phyloP scores from a whole-genome alignment of 2,888 invertebrate genomes.

The Apodemia hepburni region DNA sequence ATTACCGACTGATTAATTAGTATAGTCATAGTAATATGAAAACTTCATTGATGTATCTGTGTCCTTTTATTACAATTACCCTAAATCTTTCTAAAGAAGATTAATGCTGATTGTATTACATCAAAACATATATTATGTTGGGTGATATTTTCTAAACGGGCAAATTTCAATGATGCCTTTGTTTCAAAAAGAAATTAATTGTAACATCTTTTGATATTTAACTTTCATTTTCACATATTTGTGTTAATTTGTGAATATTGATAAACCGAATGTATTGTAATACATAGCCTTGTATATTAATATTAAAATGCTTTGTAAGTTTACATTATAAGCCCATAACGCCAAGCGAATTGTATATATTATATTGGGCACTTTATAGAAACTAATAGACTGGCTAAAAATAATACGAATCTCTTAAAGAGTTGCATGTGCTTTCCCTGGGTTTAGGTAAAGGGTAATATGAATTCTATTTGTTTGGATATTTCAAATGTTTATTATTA shows the following conservation, averaged over 20 bases:
- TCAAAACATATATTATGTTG: too few species aligned
- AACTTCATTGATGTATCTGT: too few species aligned
- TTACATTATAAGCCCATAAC: constrained; percentile 18
- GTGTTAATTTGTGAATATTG: neutral
- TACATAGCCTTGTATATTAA: constrained; percentile 4
- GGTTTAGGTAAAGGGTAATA: neutral
- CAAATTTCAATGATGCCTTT: neutral
- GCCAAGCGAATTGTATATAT: constrained; percentile 67
- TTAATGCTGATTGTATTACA: too few species aligned
- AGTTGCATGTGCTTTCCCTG: constrained; percentile 38
- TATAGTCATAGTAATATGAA: too few species aligned
- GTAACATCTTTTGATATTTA: neutral
- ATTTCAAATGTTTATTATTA: too few species aligned
- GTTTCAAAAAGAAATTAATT: neutral
- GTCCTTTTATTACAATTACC: too few species aligned
- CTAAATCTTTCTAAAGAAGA: too few species aligned
- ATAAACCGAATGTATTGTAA: neutral
- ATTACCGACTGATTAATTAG: too few species aligned
- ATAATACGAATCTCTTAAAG: constrained; percentile 69
- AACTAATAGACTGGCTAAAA: constrained; percentile 68
- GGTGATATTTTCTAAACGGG: too few species aligned
- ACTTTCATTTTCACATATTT: neutral
- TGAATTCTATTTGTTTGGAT: too few species aligned
- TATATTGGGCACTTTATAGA: constrained; percentile 48
- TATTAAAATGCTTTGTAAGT: constrained; percentile 9